A percentile compares a stretch with the other conserved stretches of the same genome.
Conservation (phyloP, 2,113 vertebrate species). For the Cebus imitator region DNA sequence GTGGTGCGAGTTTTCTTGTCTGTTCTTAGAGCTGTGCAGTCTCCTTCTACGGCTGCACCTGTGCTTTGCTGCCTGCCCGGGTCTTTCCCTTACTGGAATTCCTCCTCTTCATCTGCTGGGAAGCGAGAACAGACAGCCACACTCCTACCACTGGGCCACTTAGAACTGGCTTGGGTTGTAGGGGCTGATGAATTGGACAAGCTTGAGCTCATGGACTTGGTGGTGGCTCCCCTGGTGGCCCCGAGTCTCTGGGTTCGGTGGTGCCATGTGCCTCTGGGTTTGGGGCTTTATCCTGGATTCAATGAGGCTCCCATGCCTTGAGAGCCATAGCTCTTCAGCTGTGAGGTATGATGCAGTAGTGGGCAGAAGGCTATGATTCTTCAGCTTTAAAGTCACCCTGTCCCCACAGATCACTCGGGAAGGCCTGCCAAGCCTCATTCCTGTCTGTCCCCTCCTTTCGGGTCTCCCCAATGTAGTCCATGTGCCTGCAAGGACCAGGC, state of each 20-base stretch:
- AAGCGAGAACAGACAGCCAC: not conserved
- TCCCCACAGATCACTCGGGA: accelerated
- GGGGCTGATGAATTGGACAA: not conserved
- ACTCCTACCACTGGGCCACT: too few species aligned
- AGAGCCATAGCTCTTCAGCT: not conserved
- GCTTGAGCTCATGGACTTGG: not conserved
- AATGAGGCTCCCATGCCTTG: accelerated
- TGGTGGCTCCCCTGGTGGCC: accelerated
- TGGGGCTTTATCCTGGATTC: not conserved
- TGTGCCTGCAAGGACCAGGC: not conserved
- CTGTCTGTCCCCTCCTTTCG: not conserved
- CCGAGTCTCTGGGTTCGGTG: not conserved
- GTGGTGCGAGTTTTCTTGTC: not conserved
- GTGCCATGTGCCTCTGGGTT: not conserved
- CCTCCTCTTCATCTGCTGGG: not conserved
- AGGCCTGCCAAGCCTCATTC: accelerated
- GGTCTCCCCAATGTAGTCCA: accelerated
- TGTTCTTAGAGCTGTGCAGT: not conserved
- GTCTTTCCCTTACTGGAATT: not conserved
- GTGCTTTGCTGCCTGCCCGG: not conserved
- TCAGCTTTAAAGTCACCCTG: accelerated
- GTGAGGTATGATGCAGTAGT: too few species aligned
- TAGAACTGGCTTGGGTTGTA: not conserved
- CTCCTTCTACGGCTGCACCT: not conserved
- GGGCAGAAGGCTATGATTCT: too few species aligned